phyloP scores from a whole-genome alignment of 2,888 invertebrate species.

The Pandemis heparana region DNA sequence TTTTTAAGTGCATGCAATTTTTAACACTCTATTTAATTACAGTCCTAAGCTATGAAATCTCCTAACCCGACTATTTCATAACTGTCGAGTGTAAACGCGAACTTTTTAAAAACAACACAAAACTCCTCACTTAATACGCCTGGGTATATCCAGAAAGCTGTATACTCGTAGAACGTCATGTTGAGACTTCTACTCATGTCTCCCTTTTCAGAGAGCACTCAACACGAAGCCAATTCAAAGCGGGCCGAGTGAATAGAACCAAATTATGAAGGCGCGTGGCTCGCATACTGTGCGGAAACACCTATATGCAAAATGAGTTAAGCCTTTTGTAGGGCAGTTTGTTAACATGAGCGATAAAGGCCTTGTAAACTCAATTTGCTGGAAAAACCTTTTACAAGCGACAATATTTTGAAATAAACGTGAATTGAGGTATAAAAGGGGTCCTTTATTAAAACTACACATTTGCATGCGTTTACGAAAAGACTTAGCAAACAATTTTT shows the following conservation, averaged over 20 bases:
- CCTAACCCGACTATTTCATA: too few relatives aligned
- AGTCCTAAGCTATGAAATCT: too few relatives aligned
- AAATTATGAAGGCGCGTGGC: conserved; percentile 36
- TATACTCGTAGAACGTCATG: neutral
- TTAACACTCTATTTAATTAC: too few relatives aligned
- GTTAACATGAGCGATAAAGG: neutral
- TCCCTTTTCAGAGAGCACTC: conserved; percentile 24
- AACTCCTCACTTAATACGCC: too few relatives aligned
- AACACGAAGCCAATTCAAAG: conserved; percentile 28
- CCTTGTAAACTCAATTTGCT: conserved; percentile 3
- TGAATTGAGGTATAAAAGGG: neutral
- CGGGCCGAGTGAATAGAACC: conserved; percentile 27
- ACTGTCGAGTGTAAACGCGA: too few relatives aligned
- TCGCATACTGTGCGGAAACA: conserved; percentile 21
- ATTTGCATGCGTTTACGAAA: too few relatives aligned
- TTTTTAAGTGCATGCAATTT: too few relatives aligned
- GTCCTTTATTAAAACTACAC: neutral
- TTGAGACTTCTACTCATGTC: conserved; percentile 16
- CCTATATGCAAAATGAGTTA: conserved; percentile 10
- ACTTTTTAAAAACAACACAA: too few relatives aligned
- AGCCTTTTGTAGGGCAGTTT: conserved; percentile 4
- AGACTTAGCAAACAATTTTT: too few relatives aligned
- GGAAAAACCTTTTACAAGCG: neutral
- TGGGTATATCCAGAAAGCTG: neutral
- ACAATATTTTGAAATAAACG: neutral